phyloP scores from a whole-genome alignment of 2,797 vertebrate species.

The Hipposideros larvatus region DNA sequence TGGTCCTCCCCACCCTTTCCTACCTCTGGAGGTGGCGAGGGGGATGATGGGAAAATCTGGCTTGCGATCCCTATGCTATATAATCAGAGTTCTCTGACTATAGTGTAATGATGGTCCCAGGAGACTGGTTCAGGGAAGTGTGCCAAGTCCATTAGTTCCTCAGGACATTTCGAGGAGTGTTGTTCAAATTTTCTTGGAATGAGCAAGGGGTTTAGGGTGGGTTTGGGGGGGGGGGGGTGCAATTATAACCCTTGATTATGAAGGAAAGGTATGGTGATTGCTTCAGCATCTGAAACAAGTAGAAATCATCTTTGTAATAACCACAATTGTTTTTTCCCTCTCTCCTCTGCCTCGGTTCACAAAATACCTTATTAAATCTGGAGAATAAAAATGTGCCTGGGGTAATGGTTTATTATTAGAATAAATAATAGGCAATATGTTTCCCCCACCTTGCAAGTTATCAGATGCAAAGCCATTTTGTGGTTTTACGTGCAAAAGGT shows the following conservation, averaged over 20 bases:
- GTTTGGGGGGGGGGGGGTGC: background rate
- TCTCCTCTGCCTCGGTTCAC: slow-evolving; percentile 75
- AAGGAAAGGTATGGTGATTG: slow-evolving; percentile 53
- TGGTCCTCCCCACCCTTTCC: background rate
- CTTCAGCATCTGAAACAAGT: slow-evolving; percentile 60
- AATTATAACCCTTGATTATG: slow-evolving; percentile 65
- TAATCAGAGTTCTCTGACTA: slow-evolving; percentile 46
- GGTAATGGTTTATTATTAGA: slow-evolving; percentile 80
- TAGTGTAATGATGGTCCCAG: background rate
- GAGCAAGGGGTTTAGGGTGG: slow-evolving; percentile 11
- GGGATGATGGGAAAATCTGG: slow-evolving; percentile 42
- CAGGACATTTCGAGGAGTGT: slow-evolving; percentile 16
- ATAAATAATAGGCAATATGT: slow-evolving; percentile 70
- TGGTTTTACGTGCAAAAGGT: background rate
- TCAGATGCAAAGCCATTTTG: background rate
- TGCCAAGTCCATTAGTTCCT: slow-evolving; percentile 38
- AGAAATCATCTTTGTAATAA: slow-evolving; percentile 74
- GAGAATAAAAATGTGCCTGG: slow-evolving; percentile 75
- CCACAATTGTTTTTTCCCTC: slow-evolving; percentile 60
- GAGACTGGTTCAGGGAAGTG: slow-evolving; percentile 15
- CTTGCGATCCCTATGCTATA: background rate
- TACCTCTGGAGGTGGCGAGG: slow-evolving; percentile 3
- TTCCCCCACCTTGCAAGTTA: slow-evolving; percentile 24
- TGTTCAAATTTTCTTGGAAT: slow-evolving; percentile 29
- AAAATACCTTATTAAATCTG: slow-evolving; percentile 83